Evolutionary conservation across 2,113 vertebrate species (phyloP).

Genomic region (Grammomys surdaster): DNA sequence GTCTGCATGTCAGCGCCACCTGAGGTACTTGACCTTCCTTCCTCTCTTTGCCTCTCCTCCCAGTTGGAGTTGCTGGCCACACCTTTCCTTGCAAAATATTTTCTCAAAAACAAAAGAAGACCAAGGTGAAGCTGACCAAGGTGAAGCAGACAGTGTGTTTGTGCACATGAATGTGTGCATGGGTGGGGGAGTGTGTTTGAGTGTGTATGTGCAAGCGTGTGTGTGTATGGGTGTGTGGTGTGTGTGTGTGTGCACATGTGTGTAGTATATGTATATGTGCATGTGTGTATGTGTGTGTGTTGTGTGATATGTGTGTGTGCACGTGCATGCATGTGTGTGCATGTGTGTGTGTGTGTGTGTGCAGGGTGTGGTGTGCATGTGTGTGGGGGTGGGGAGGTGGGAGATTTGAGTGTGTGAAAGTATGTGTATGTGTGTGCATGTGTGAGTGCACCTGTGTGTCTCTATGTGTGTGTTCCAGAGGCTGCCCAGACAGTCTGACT

Average conservation of each 20-base stretch:
- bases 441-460: not conserved
- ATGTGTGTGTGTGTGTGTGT: not conserved
- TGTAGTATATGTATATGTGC: not conserved
- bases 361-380: not conserved
- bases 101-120: conserved; percentile 34
- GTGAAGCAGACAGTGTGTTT: no score
- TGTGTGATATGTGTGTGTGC: not conserved
- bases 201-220: no score
- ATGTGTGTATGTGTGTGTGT: not conserved
- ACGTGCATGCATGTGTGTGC: no score
- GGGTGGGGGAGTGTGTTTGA: no score
- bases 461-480: rapidly evolving
- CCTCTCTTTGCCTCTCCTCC: not conserved
- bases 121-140: conserved; percentile 21
- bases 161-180: not conserved
- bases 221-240: not conserved
- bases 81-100: not conserved
- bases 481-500: not conserved
- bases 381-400: no score
- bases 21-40: not conserved
- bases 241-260: no score
- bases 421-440: not conserved
- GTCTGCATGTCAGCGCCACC: rapidly evolving
- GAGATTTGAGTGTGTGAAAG: not conserved
- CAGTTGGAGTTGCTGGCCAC: not conserved